Conservation (phyloP, 2,888 invertebrate genomes). For the Trilocha varians region DNA sequence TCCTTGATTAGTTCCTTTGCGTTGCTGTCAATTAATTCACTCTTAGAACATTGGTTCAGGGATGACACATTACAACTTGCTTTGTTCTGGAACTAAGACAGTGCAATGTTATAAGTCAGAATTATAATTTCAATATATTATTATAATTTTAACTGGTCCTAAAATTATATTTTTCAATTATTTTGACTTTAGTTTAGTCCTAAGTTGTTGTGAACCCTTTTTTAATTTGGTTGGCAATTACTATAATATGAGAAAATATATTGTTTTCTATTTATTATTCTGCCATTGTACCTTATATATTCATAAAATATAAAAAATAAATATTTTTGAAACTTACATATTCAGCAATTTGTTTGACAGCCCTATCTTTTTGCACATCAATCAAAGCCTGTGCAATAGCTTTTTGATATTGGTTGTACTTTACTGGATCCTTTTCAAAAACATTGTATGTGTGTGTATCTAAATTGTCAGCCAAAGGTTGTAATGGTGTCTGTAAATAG, state of each 20-base stretch:
- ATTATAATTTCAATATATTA: too few species aligned
- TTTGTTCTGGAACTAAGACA: neutral
- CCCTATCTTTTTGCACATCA: conserved; percentile 55
- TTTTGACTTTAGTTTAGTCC: neutral
- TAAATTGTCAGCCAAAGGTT: conserved; percentile 96
- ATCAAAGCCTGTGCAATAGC: conserved; percentile 84
- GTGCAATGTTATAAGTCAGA: neutral
- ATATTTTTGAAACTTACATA: conserved; percentile 10
- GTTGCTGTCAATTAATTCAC: neutral
- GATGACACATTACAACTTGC: conserved; percentile 1
- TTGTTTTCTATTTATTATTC: too few species aligned
- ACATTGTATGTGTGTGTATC: conserved; percentile 97
- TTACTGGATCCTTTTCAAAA: conserved; percentile 97
- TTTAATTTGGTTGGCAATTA: neutral
- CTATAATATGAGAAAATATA: too few species aligned
- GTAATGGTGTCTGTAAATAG: conserved; percentile 89
- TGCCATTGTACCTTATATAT: too few species aligned
- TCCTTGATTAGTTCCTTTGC: conserved; percentile 8
- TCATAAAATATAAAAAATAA: neutral
- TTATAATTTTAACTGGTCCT: too few species aligned
- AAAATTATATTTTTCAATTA: too few species aligned
- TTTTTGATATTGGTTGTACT: conserved; percentile 90
- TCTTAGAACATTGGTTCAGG: neutral
- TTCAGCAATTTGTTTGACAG: conserved; percentile 13
- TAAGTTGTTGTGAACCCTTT: neutral